Conservation (phyloP, 2,888 invertebrate species). For the Harpalus rubripes region DNA sequence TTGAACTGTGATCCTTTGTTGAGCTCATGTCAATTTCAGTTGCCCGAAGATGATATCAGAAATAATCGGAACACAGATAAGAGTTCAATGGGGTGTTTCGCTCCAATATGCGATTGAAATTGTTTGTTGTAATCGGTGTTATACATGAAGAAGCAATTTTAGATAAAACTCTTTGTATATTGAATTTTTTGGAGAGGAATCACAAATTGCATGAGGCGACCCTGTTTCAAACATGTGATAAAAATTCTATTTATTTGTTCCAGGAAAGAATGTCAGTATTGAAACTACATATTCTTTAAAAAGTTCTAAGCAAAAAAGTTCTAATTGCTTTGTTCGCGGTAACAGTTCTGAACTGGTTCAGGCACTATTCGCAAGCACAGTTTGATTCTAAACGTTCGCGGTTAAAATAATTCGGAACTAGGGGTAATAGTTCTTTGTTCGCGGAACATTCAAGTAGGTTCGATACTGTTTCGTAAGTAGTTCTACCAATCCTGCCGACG, state of each 20-base stretch:
- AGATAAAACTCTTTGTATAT: not conserved
- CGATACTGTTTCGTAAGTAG: too few relatives aligned
- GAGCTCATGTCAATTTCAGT: constrained; percentile 28
- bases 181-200: not conserved
- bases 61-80: constrained; percentile 34
- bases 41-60: constrained; percentile 22
- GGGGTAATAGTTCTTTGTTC: too few relatives aligned
- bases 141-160: not conserved
- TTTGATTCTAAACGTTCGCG: too few relatives aligned
- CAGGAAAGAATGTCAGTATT: too few relatives aligned
- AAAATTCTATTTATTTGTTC: not conserved
- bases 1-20: constrained; percentile 24
- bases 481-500: too few relatives aligned
- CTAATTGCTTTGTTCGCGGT: too few relatives aligned
- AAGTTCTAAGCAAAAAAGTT: too few relatives aligned
- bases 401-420: too few relatives aligned
- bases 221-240: not conserved
- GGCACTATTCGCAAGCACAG: too few relatives aligned
- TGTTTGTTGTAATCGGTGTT: not conserved
- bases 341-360: too few relatives aligned
- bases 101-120: not conserved
- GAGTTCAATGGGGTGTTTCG: constrained; percentile 11
- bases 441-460: too few relatives aligned
- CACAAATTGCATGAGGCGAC: not conserved
- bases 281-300: too few relatives aligned